Percentiles rank a stretch among this genome's conserved stretches.
Conservation (phyloP, 2,797 vertebrate genomes). For the Oreonectes daqikongensis region DNA sequence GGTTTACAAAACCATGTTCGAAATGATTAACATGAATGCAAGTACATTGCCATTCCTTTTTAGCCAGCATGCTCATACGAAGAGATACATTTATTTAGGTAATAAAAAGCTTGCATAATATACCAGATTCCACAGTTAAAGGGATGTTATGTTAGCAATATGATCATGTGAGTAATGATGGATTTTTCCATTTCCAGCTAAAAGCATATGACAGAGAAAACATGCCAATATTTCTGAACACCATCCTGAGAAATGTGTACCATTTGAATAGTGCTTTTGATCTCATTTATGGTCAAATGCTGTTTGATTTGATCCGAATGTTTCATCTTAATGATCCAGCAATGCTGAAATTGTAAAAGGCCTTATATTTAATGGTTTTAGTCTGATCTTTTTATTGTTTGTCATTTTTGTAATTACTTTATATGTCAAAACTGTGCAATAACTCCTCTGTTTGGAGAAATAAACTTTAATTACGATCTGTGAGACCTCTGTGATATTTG, state of each 20-base stretch:
- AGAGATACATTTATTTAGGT: no score
- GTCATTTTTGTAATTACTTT: no score
- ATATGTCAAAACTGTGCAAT: conserved; percentile 26
- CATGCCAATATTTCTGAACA: neutral
- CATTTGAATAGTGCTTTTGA: conserved; percentile 4
- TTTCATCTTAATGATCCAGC: neutral
- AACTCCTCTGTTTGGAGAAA: conserved; percentile 39
- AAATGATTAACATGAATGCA: no score
- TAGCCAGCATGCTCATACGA: no score
- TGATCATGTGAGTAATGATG: neutral
- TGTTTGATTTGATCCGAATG: conserved; percentile 12
- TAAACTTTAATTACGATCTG: neutral
- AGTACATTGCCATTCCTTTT: no score
- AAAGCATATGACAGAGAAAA: neutral
- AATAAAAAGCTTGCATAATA: no score
- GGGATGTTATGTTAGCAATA: neutral
- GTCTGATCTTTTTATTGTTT: neutral
- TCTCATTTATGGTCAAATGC: neutral
- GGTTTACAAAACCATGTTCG: no score
- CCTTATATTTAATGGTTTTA: conserved; percentile 5
- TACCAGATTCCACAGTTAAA: no score
- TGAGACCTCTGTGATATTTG: neutral
- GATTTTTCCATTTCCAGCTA: neutral
- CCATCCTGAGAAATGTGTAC: conserved; percentile 4
- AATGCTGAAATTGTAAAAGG: conserved; percentile 1